Conservation (phyloP, 2,797 vertebrate species). For the Arnoldichthys spilopterus region DNA sequence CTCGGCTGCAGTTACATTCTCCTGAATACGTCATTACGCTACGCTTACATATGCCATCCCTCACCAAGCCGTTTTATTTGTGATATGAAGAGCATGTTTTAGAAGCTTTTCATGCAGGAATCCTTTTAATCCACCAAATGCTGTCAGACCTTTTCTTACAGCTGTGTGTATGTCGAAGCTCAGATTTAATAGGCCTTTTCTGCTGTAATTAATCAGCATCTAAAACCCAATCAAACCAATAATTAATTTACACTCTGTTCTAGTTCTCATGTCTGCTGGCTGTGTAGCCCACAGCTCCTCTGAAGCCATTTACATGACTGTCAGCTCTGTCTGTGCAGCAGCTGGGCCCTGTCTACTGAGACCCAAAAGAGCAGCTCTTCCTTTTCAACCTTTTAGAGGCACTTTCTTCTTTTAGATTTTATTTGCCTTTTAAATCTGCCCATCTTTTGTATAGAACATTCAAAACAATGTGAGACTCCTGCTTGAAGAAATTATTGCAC, state of each 20-base stretch:
- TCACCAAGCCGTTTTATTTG: no score
- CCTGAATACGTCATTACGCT: no score
- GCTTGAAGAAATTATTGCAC: neutral
- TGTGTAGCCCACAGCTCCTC: conserved; percentile 17
- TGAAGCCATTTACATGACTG: neutral
- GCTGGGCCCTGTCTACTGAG: conserved; percentile 4
- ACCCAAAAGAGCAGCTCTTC: conserved; percentile 14
- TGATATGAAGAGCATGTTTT: neutral
- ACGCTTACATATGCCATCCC: no score
- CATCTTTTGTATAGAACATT: neutral
- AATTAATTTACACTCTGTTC: conserved; percentile 50
- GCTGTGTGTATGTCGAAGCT: conserved; percentile 8
- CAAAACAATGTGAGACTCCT: conserved; percentile 6
- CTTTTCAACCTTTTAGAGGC: conserved; percentile 26
- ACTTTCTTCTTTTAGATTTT: neutral
- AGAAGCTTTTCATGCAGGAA: neutral
- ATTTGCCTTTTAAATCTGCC: neutral
- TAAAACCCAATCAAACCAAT: conserved; percentile 43
- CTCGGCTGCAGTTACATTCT: no score
- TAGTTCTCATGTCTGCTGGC: conserved; percentile 27
- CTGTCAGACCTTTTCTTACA: neutral
- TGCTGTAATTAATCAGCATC: conserved; percentile 56
- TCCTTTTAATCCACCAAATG: neutral
- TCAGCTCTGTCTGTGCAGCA: conserved; percentile 4
- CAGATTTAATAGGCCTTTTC: conserved; percentile 54